A percentile compares a stretch with the other conserved stretches of the same genome.
These are phyloP conservation scores for Sphenodon punctatus DNA, from an alignment of 2,797 vertebrate genomes.

Conservation along the genomic window DNA sequence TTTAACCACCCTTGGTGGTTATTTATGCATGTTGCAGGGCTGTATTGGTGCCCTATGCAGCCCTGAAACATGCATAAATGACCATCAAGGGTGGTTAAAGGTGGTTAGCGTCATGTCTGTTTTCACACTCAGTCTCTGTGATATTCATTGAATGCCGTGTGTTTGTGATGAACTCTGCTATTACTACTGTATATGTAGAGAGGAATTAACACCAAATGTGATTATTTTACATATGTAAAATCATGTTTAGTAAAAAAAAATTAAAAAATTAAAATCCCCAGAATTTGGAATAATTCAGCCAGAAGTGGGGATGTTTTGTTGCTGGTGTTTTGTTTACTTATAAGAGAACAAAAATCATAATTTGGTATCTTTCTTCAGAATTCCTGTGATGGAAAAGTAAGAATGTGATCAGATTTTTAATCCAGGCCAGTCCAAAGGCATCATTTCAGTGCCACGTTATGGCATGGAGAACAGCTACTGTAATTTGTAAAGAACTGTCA, in stretches of 20 bases:
- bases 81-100: too few species aligned
- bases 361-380: neutral
- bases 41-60: too few species aligned
- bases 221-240: neutral
- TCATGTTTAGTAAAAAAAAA: neutral
- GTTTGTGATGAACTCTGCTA: neutral
- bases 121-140: neutral
- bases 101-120: too few species aligned
- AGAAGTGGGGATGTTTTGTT: neutral
- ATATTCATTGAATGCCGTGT: neutral
- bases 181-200: neutral
- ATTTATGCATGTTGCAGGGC: too few species aligned
- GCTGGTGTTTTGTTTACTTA: neutral
- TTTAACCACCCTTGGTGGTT: too few species aligned
- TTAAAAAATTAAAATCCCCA: neutral
- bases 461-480: fast-evolving
- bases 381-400: neutral
- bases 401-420: neutral
- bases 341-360: neutral
- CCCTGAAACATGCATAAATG: too few species aligned
- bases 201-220: constrained; percentile 13
- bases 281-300: neutral
- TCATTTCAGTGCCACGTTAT: neutral
- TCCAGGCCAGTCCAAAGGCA: too few species aligned
- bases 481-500: neutral